Evolutionary conservation across 2,888 invertebrate genomes (phyloP).

Genomic region (Patella depressa): DNA sequence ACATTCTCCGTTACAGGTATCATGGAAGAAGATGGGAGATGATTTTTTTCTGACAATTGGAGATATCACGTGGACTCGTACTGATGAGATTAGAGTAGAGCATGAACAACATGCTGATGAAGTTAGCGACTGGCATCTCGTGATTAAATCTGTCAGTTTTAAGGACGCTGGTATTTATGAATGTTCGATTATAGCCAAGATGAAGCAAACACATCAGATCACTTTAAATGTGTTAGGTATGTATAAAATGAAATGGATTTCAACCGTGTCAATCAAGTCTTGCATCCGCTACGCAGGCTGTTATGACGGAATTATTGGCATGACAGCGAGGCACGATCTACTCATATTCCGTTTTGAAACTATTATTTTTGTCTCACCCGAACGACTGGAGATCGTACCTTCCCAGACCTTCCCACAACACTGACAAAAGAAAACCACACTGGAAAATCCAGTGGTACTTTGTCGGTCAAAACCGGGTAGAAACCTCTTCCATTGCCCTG

Average conservation of each 20-base stretch:
- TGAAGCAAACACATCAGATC: not conserved
- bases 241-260: not conserved
- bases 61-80: slow-evolving; percentile 48
- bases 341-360: too few species aligned
- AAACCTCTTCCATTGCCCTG: too few species aligned
- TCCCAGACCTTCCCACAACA: too few species aligned
- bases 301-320: too few species aligned
- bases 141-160: slow-evolving; percentile 45
- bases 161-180: slow-evolving; percentile 50
- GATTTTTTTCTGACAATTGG: slow-evolving; percentile 55
- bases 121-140: slow-evolving; percentile 50
- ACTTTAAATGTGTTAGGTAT: slow-evolving; percentile 3
- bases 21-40: slow-evolving; percentile 47
- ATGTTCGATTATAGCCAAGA: slow-evolving; percentile 49
- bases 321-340: too few species aligned
- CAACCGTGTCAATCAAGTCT: too few species aligned
- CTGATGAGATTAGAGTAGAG: slow-evolving; percentile 45
- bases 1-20: slow-evolving; percentile 40
- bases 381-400: too few species aligned
- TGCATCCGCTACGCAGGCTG: too few species aligned
- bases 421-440: too few species aligned
- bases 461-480: too few species aligned
- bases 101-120: slow-evolving; percentile 36
- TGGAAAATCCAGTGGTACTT: too few species aligned
- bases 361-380: too few species aligned